A percentile compares a stretch with the other conserved stretches of the same genome.
These are phyloP conservation scores for Echinops telfairi DNA, from an alignment of 2,113 vertebrate species.

Conservation along the genomic window DNA sequence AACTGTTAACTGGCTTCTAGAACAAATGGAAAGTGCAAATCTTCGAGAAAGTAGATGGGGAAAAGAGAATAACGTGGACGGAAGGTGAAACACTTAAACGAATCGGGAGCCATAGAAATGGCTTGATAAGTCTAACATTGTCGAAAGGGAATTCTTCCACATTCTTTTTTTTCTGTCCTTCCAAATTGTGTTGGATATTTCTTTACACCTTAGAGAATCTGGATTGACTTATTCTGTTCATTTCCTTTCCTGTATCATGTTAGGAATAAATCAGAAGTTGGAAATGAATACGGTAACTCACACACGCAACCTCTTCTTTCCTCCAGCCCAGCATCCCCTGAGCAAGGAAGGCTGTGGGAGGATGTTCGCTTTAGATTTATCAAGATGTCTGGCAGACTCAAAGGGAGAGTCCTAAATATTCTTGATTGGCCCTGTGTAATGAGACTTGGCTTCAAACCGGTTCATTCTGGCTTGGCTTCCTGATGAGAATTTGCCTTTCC, in stretches of 20 bases:
- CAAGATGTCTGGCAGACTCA: not conserved
- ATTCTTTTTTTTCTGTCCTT: not conserved
- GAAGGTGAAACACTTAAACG: not conserved
- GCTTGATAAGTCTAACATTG: not conserved
- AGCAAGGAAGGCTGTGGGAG: not conserved
- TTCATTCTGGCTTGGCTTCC: not conserved
- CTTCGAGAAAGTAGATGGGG: slow-evolving; percentile 52
- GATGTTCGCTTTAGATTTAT: not conserved
- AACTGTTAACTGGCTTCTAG: slow-evolving; percentile 67
- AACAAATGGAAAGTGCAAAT: slow-evolving; percentile 67
- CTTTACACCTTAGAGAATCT: not conserved
- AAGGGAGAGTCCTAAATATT: not conserved
- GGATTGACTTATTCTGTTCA: not conserved
- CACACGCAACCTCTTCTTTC: not conserved
- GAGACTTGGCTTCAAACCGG: not conserved
- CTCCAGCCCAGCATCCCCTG: not conserved
- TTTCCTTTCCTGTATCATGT: not conserved
- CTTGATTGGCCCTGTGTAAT: not conserved
- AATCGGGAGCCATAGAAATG: not conserved
- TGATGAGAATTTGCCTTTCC: not conserved
- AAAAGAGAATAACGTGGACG: slow-evolving; percentile 49
- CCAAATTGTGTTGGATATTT: slow-evolving; percentile 2
- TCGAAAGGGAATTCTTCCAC: not conserved
- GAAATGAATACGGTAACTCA: not conserved
- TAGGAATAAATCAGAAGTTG: not conserved